Percentiles rank a stretch among this genome's conserved stretches.
Evolutionary conservation across 2,888 invertebrate genomes (phyloP).

Genomic region (Brachypalpus laphriformis): DNA sequence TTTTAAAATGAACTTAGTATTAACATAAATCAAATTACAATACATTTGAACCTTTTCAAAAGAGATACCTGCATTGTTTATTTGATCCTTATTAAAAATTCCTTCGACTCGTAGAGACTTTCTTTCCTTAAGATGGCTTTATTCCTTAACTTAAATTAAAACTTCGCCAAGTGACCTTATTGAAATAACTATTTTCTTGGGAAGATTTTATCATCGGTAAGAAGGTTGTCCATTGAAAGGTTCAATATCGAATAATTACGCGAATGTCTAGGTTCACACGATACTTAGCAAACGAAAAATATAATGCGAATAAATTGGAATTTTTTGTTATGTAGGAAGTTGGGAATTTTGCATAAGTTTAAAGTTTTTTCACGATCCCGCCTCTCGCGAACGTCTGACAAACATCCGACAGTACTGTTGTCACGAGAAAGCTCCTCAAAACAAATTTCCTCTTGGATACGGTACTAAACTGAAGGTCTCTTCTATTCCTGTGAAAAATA

Average conservation of each 20-base stretch:
- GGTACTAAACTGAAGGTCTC: too few relatives aligned
- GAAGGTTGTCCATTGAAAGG: not conserved
- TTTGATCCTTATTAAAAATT: not conserved
- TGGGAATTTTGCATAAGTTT: not conserved
- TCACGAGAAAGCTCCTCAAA: too few relatives aligned
- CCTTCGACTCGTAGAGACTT: not conserved
- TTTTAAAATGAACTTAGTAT: not conserved
- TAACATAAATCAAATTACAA: not conserved
- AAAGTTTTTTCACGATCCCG: too few relatives aligned
- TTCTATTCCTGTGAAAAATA: too few relatives aligned
- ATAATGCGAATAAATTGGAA: not conserved
- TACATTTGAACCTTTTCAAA: not conserved
- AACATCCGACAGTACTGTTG: too few relatives aligned
- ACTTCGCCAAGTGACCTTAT: not conserved
- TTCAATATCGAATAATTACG: not conserved
- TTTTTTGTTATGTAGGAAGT: not conserved
- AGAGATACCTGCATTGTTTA: not conserved
- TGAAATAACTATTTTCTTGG: not conserved
- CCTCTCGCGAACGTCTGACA: too few relatives aligned
- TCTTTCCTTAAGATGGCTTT: not conserved
- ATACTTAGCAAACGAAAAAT: not conserved
- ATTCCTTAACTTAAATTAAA: not conserved
- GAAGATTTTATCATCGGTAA: not conserved
- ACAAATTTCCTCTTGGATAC: too few relatives aligned
- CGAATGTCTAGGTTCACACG: slow-evolving; percentile 4